Percentiles rank a stretch among this genome's conserved stretches.
These are phyloP conservation scores for Oscarella lobularis DNA, from an alignment of 37 sponge, comb jelly and placozoan genomes.

Conservation along the genomic window DNA sequence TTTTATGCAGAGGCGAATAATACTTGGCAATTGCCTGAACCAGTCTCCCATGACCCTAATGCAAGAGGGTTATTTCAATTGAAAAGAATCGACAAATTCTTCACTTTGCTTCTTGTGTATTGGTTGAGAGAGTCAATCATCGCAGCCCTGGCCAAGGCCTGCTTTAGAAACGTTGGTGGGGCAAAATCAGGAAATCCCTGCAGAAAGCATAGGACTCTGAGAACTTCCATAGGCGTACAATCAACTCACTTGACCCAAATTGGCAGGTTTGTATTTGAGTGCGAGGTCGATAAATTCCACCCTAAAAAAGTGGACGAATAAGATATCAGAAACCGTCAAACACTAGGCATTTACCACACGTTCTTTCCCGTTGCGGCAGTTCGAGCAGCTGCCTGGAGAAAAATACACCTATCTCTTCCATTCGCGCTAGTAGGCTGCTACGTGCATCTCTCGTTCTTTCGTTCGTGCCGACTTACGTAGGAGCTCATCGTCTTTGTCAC, in stretches of 20 bases:
- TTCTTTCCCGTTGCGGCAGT: neutral
- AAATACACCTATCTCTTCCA: too few relatives aligned
- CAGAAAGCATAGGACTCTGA: too few relatives aligned
- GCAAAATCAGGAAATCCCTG: conserved; percentile 88
- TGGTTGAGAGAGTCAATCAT: conserved; percentile 33
- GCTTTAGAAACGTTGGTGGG: conserved; percentile 64
- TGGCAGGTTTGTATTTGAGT: conserved; percentile 57
- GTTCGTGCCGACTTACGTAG: too few relatives aligned
- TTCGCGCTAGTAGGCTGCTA: too few relatives aligned
- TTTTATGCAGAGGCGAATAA: conserved; percentile 35
- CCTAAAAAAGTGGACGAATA: conserved; percentile 40
- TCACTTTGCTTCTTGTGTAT: conserved; percentile 53
- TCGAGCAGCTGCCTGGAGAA: neutral
- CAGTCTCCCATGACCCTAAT: conserved; percentile 76
- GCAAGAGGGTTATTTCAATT: neutral
- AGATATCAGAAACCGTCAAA: too few relatives aligned
- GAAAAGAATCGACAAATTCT: neutral
- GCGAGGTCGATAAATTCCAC: conserved; percentile 79
- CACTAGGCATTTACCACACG: neutral
- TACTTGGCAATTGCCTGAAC: conserved; percentile 76
- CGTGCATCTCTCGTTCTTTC: too few relatives aligned
- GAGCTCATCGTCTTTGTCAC: too few relatives aligned
- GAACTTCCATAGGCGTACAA: too few relatives aligned
- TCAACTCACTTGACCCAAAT: conserved; percentile 73
- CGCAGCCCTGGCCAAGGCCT: conserved; percentile 52